Percentiles rank a stretch among this genome's conserved stretches.
Evolutionary conservation across 2,888 invertebrate species (phyloP).

Genomic region (Nomada ferruginata): DNA sequence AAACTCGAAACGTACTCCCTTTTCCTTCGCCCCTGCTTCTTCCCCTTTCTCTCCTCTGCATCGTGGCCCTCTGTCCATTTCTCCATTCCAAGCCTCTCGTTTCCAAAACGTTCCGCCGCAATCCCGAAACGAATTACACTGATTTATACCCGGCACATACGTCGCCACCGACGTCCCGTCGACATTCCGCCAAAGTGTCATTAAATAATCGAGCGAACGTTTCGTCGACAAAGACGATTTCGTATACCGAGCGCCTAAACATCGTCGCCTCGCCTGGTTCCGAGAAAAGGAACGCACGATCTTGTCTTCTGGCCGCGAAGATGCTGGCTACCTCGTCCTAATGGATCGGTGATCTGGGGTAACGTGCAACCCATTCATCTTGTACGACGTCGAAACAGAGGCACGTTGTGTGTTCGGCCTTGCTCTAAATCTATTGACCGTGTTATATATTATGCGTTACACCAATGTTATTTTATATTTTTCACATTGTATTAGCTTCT

Average conservation of each 20-base stretch:
- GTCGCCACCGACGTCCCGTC: not conserved
- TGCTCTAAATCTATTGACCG: conserved; percentile 24
- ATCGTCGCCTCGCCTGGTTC: conserved; percentile 20
- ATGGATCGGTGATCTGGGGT: conserved; percentile 38
- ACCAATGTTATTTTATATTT: too few species aligned
- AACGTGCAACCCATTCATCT: conserved; percentile 52
- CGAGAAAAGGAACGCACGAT: not conserved
- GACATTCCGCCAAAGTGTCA: conserved; percentile 38
- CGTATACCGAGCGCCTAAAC: conserved; percentile 19
- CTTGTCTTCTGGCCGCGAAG: not conserved
- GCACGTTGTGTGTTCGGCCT: conserved; percentile 30
- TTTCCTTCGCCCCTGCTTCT: conserved; percentile 76
- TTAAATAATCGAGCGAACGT: conserved; percentile 47
- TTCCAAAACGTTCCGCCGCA: not conserved
- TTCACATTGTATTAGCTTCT: too few species aligned
- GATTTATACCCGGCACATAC: conserved; percentile 5
- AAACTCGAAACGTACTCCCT: conserved; percentile 75
- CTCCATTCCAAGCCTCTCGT: conserved; percentile 44
- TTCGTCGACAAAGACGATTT: conserved; percentile 49
- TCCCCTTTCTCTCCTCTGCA: conserved; percentile 80
- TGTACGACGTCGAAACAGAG: conserved; percentile 22
- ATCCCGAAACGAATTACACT: not conserved
- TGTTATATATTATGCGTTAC: not conserved
- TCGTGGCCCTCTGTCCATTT: conserved; percentile 76
- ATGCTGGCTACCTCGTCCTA: not conserved